Conservation (phyloP, 2,113 vertebrate species). For the Rousettus leschenaultii region DNA sequence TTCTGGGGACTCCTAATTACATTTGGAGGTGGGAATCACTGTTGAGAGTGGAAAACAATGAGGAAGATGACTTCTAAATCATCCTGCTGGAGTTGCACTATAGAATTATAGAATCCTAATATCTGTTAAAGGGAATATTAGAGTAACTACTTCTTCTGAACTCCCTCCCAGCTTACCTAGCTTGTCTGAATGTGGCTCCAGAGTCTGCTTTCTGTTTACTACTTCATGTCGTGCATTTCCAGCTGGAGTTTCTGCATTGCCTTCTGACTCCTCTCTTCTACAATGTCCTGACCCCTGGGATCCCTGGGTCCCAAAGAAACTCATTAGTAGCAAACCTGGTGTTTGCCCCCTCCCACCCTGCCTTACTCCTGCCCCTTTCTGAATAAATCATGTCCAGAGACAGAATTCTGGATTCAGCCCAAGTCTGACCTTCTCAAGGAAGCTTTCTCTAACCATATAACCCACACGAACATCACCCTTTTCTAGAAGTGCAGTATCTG, state of each 20-base stretch:
- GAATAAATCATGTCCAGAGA: background rate
- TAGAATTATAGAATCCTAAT: background rate
- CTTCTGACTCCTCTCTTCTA: background rate
- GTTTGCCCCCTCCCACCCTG: background rate
- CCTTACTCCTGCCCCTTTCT: background rate
- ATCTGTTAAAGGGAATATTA: background rate
- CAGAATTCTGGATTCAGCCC: background rate
- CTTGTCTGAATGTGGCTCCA: background rate
- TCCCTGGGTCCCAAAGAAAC: conserved; percentile 39
- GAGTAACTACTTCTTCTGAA: background rate
- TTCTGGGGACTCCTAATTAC: background rate
- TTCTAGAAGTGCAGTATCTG: background rate
- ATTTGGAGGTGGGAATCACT: background rate
- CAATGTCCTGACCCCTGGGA: background rate
- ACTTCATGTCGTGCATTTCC: background rate
- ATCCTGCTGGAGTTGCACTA: background rate
- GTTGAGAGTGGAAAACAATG: background rate
- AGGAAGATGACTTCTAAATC: background rate
- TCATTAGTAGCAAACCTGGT: conserved; percentile 1
- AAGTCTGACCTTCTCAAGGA: background rate
- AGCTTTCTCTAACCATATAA: background rate
- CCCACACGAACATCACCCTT: background rate
- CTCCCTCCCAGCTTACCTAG: conserved; percentile 7
- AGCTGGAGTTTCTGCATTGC: background rate
- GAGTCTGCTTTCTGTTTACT: background rate